Evolutionary conservation across 2,888 invertebrate species (phyloP).

Genomic region (Sinohyriopsis cumingii): DNA sequence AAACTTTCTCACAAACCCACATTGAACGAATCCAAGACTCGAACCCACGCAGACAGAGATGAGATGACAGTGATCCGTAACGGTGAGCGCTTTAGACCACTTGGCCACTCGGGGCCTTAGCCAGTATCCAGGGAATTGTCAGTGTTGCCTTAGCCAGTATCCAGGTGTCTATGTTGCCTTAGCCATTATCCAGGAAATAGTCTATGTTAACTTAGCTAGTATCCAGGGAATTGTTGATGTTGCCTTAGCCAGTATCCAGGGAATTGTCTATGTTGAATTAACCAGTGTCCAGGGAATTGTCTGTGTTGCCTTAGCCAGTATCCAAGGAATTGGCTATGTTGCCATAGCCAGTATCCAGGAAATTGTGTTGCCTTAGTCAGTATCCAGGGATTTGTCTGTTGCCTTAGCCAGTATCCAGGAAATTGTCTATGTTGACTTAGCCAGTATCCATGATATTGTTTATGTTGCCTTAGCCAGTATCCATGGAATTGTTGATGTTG

Average conservation of each 20-base stretch:
- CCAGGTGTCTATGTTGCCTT: slow-evolving; percentile 68
- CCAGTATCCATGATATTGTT: not conserved
- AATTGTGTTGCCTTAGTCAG: not conserved
- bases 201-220: slow-evolving; percentile 56
- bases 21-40: too few species aligned
- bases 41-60: too few species aligned
- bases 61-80: too few species aligned
- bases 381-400: too few species aligned
- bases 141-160: too few species aligned
- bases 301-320: not conserved
- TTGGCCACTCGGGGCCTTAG: too few species aligned
- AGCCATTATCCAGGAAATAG: slow-evolving; percentile 63
- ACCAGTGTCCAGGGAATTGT: slow-evolving; percentile 32
- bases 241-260: not conserved
- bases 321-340: not conserved
- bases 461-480: too few species aligned
- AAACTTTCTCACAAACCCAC: too few species aligned
- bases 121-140: too few species aligned
- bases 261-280: slow-evolving; percentile 18
- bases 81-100: too few species aligned
- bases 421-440: slow-evolving; percentile 31
- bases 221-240: not conserved
- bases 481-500: too few species aligned
- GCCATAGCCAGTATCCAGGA: slow-evolving; percentile 43
- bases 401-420: too few species aligned